Percentiles rank a stretch among this genome's conserved stretches.
These are phyloP conservation scores for Malurus leucopterus DNA, from an alignment of 2,797 vertebrate genomes.

Conservation along the genomic window DNA sequence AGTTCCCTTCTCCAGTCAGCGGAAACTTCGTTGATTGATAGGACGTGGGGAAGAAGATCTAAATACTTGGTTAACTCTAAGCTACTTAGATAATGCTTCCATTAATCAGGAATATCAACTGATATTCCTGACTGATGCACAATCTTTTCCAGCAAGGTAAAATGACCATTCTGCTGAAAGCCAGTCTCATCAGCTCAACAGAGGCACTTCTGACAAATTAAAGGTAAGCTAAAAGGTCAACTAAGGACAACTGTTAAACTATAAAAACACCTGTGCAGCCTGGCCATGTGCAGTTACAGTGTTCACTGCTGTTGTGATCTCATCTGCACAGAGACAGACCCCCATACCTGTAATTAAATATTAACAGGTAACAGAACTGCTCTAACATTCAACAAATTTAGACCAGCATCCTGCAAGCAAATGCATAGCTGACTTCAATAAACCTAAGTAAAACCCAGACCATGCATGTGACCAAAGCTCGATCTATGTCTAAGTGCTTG, in stretches of 20 bases:
- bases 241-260: neutral
- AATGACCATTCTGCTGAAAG: neutral
- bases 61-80: neutral
- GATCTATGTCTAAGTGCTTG: neutral
- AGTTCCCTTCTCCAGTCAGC: neutral
- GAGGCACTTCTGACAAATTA: neutral
- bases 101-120: neutral
- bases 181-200: neutral
- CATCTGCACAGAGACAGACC: neutral
- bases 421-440: neutral
- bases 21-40: neutral
- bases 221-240: slow-evolving; percentile 4
- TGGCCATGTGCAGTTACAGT: neutral
- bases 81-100: neutral
- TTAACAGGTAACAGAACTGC: neutral
- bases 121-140: neutral
- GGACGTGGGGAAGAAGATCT: neutral
- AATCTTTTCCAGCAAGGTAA: neutral
- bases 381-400: neutral
- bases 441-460: neutral
- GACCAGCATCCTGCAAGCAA: neutral
- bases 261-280: neutral
- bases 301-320: neutral
- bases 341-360: neutral
- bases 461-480: neutral